Conservation (phyloP, 1,140 invertebrate genomes). For the Steinernema khuongi region DNA sequence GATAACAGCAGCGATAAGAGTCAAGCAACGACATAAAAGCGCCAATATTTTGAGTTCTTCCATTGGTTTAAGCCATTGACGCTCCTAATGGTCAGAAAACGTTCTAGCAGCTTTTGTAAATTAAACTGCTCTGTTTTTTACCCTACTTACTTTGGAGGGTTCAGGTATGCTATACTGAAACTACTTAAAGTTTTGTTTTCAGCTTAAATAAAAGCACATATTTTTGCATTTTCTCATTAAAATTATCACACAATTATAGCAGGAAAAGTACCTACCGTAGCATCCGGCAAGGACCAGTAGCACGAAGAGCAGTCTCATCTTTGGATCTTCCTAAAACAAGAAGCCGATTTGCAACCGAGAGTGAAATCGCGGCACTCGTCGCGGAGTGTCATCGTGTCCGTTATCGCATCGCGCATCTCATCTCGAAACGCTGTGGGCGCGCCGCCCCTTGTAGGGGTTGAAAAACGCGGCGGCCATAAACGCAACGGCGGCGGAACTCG, state of each 20-base stretch:
- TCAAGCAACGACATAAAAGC: too few species aligned
- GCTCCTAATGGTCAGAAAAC: too few species aligned
- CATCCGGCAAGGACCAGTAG: background rate
- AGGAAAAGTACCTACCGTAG: background rate
- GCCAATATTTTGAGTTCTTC: too few species aligned
- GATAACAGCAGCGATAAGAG: too few species aligned
- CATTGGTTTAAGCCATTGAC: too few species aligned
- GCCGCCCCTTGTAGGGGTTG: background rate
- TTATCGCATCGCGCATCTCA: background rate
- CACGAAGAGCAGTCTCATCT: background rate
- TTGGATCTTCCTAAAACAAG: background rate
- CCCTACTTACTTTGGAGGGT: too few species aligned
- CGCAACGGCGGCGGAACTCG: background rate
- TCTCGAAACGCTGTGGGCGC: background rate
- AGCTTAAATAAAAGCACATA: background rate
- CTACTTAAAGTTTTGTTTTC: constrained; percentile 10
- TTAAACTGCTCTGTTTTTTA: too few species aligned
- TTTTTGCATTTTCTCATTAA: constrained; percentile 1
- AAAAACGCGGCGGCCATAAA: background rate
- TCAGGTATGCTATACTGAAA: too few species aligned
- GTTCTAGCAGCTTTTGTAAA: too few species aligned
- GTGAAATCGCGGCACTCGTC: background rate
- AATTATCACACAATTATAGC: background rate
- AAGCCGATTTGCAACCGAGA: background rate
- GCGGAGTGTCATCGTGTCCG: background rate